These are phyloP conservation scores for Lithophane socia DNA, from an alignment of 2,888 invertebrate species.

Conservation along the genomic window DNA sequence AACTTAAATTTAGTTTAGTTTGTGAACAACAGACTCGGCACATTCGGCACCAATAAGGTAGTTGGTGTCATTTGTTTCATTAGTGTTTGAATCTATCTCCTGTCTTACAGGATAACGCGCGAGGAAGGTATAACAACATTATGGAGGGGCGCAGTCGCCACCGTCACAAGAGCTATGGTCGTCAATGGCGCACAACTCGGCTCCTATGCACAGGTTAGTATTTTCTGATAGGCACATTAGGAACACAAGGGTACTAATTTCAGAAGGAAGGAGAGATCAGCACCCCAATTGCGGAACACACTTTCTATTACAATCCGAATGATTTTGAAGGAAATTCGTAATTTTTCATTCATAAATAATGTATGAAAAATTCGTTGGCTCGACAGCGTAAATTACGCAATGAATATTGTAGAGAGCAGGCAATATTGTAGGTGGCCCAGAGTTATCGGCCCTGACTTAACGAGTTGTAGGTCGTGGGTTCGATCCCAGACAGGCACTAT, in stretches of 20 bases:
- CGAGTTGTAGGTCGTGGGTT: too few relatives aligned
- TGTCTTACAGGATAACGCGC: conserved; percentile 79
- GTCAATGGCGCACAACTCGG: conserved; percentile 99
- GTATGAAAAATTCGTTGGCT: too few relatives aligned
- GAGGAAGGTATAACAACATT: conserved; percentile 94
- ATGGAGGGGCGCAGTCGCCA: conserved; percentile 97
- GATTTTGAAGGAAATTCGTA: neutral
- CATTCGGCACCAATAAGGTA: too few relatives aligned
- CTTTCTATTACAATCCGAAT: neutral
- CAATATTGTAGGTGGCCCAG: too few relatives aligned
- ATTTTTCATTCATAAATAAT: too few relatives aligned
- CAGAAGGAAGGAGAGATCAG: neutral
- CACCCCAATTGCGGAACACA: neutral
- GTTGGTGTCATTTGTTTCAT: too few relatives aligned
- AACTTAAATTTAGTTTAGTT: too few relatives aligned
- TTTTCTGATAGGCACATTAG: neutral
- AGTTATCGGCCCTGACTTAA: too few relatives aligned
- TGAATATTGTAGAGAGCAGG: too few relatives aligned
- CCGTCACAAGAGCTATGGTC: conserved; percentile 98
- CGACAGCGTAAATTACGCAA: too few relatives aligned
- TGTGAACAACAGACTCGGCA: too few relatives aligned
- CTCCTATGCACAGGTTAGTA: conserved; percentile 96
- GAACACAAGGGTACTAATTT: neutral
- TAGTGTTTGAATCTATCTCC: neutral
- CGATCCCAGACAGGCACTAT: too few relatives aligned